Evolutionary conservation across 2,113 vertebrate genomes (phyloP), one percentile per base, ranked within the genome.

Genomic region (Toxostoma redivivum): DNA sequence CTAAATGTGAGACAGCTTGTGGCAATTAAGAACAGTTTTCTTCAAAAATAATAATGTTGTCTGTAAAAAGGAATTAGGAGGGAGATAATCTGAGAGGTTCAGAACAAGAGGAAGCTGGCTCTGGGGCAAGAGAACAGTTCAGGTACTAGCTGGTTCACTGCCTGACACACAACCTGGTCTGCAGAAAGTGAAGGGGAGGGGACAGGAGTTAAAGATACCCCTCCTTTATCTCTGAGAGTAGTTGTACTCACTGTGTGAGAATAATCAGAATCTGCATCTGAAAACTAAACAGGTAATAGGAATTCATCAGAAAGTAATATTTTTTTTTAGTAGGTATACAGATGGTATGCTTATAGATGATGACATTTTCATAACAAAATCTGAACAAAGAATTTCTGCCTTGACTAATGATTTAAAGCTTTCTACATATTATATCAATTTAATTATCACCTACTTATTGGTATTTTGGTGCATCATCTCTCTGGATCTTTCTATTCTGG

Each of bases 391-490:
- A 77, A 77, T 62, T 86, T 94, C 47, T 91, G 58, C 56, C 64
- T 83, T 86, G 71, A 84, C 44, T 92, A 92, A 91, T 81, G 92
- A 85, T 92, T 95, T 90, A 93, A 70, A 78, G 74, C 35, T 77
- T 93, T 91, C 72, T 53, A 70, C 45, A 48, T 69, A 91, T 76
- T 86, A 84, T 64, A 60, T 76, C 77, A 84, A 72, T 92, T 90
- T 74, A 91, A 95, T 97, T 95, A 87, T 81, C 91, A 87, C 81
- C 64, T 81, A 78, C 24, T 92, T 86, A 89, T 14, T 87, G 65
- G 65, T 89, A 81, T 92, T 92, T 95, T 89, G 66, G 42, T 91
- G 20, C 37, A 88, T 35, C 60, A 89, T 44, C 18, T 83, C 71
- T 50, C 72, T 95, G n/a, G 23, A 88, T 76, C 28, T 71, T 91